Evolutionary conservation across 2,797 vertebrate genomes (phyloP).

Genomic region (Takifugu rubripes): DNA sequence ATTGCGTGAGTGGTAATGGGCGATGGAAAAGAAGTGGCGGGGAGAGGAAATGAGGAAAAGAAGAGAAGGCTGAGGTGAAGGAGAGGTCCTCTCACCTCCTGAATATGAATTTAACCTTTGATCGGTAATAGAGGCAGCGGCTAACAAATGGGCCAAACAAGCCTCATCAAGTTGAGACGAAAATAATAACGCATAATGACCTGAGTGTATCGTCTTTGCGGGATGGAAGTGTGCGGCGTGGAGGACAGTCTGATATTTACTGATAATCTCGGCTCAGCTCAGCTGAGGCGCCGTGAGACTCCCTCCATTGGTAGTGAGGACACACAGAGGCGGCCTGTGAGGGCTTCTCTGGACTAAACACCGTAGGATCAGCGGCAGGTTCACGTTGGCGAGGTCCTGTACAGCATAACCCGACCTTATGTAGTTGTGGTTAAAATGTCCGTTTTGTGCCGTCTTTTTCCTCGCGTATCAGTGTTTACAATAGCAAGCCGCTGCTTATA

Average conservation of each 20-base stretch:
- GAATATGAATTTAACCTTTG: constrained; percentile 4
- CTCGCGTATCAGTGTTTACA: no score
- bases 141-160: no score
- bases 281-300: constrained; percentile 3
- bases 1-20: constrained; percentile 13
- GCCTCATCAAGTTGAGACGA: no score
- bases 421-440: no score
- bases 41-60: neutral
- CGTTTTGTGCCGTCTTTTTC: no score
- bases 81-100: constrained; percentile 14
- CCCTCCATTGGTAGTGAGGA: constrained; percentile 46
- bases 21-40: neutral
- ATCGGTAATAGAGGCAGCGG: no score
- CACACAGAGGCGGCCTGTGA: constrained; percentile 4
- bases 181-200: no score
- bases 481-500: no score
- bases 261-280: neutral
- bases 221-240: neutral
- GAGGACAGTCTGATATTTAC: neutral
- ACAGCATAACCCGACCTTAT: no score
- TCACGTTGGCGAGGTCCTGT: no score
- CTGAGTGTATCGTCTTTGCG: neutral
- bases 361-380: no score
- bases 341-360: no score
- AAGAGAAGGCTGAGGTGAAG: neutral